phyloP scores from a whole-genome alignment of 1,140 invertebrate genomes.

The Drosophila tsacasi region DNA sequence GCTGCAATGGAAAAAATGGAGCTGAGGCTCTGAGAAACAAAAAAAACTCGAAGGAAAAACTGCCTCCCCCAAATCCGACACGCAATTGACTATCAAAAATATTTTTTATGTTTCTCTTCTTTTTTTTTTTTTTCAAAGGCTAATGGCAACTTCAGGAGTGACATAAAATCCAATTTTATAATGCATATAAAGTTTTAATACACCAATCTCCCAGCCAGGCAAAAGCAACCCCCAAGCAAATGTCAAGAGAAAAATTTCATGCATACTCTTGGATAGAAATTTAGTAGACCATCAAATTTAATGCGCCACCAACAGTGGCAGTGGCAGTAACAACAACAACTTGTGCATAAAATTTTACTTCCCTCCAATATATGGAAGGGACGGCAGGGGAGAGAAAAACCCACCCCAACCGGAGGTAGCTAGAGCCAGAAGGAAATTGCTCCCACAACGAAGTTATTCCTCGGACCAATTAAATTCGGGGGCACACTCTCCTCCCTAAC shows the following conservation, averaged over 20 bases:
- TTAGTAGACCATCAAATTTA: constrained; percentile 80
- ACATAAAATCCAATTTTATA: constrained; percentile 82
- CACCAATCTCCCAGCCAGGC: constrained; percentile 25
- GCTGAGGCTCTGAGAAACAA: constrained; percentile 1
- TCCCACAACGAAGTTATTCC: not conserved
- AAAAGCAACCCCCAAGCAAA: constrained; percentile 15
- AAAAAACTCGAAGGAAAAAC: constrained; percentile 49
- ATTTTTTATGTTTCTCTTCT: constrained; percentile 50
- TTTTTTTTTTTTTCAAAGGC: constrained; percentile 19
- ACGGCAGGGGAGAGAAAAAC: not conserved
- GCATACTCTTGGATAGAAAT: constrained; percentile 76
- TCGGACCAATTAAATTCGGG: constrained; percentile 57
- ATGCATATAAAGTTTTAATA: constrained; percentile 83
- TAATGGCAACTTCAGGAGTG: constrained; percentile 71
- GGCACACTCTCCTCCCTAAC: constrained; percentile 41
- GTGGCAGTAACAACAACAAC: constrained; percentile 37
- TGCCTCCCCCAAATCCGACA: constrained; percentile 56
- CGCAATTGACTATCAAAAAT: constrained; percentile 78
- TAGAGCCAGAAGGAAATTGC: not conserved
- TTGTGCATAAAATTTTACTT: constrained; percentile 76
- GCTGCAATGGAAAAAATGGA: constrained; percentile 30
- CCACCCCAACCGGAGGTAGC: constrained; percentile 9
- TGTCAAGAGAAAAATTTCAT: constrained; percentile 56
- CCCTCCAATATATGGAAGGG: constrained; percentile 6
- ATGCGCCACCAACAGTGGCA: constrained; percentile 56